These are phyloP conservation scores for Ecdyonurus torrentis DNA, from an alignment of 2,888 invertebrate species.

Conservation along the genomic window DNA sequence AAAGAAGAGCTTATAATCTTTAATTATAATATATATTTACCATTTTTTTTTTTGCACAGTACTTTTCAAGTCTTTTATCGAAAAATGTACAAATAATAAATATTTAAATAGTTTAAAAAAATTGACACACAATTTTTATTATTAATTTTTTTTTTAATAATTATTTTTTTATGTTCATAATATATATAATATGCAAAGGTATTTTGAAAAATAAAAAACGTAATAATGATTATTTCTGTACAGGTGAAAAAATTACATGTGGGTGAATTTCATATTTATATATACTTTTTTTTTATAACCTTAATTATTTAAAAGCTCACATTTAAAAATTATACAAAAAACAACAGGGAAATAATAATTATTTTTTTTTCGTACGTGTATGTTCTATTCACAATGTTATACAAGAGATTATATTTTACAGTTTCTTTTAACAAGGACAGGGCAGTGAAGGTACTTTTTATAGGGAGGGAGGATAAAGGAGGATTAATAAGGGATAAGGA, in stretches of 20 bases:
- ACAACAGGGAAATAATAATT: neutral
- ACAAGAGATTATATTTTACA: neutral
- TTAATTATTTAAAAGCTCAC: neutral
- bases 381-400: constrained; percentile 1
- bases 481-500: neutral
- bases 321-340: neutral
- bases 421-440: too few relatives aligned
- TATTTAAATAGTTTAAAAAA: neutral
- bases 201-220: neutral
- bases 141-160: too few relatives aligned
- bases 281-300: neutral
- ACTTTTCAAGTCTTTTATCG: neutral
- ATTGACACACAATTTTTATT: neutral
- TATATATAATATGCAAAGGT: neutral
- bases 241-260: neutral
- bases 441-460: too few relatives aligned
- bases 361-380: neutral
- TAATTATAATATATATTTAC: neutral
- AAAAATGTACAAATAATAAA: constrained; percentile 1
- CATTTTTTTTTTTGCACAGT: neutral
- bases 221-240: neutral
- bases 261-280: neutral
- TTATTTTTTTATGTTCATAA: too few relatives aligned
- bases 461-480: neutral
- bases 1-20: neutral